Base-by-base conservation (phyloP, 2,888 invertebrate genomes). In the Choristoneura rosaceana region DNA sequence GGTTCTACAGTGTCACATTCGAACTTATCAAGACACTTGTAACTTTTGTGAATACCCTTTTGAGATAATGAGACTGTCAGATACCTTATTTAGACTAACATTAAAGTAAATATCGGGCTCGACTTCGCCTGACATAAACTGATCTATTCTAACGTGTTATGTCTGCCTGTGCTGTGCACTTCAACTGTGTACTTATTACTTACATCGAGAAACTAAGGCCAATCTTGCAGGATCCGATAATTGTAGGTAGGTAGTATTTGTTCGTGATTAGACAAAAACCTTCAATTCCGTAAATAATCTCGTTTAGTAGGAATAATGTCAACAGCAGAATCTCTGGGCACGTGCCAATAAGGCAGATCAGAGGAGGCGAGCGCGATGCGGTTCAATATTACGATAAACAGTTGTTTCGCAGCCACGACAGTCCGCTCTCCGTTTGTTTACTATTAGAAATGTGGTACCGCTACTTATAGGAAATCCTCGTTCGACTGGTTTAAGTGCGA, bases 351-450 rank as follows among this genome's bases (percentile, higher is more conserved):
- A 47, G 55, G 47, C 25, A 62, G 62, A 47, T 62, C 55, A 25
- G 70, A 41, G 34, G 70, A 41, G 43, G n/a, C 33, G 33, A 66
- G 62, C 67, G 71, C 63, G 67, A 71, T 68, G 73, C 63, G 63
- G 59, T 41, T 59, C 73, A 64, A 69, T 71, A 68, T 68, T 64
- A 69, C 68, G 68, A 71, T 60, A 73, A 69, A 73, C 64, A 64
- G 73, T 73, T 69, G 73, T 73, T 66, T 74, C 66, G 73, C 43
- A 41, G 64, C 61, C 43, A 62, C 58, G 60, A 47, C 38, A 76
- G 77, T 76, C 71, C 77, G 79, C 79, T 77, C 76, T 76, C 75
- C 77, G 80, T 82, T 85, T 84, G 84, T 84, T 86, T 85, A 83
- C 80, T 80, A 86, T 82, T 84, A 80, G 75, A 78, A 79, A 74